Evolutionary conservation across 2,113 vertebrate genomes (phyloP).

Genomic region (Phrynosoma blainvillii): DNA sequence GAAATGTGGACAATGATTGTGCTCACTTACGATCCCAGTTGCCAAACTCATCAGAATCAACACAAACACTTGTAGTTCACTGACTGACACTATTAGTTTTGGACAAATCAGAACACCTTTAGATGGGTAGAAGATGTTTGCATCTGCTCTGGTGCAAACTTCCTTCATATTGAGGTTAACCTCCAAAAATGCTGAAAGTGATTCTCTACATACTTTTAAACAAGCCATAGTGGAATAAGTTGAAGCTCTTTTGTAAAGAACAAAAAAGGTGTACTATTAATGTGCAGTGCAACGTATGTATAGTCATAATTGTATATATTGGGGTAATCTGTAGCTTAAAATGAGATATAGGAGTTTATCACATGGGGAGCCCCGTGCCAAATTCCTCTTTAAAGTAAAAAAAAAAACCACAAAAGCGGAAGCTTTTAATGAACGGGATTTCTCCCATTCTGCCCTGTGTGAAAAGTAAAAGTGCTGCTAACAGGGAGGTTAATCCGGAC

Average conservation of each 20-base stretch:
- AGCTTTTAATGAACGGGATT: no score
- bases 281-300: no score
- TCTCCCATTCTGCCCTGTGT: no score
- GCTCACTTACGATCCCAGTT: not conserved
- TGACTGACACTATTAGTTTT: not conserved
- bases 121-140: not conserved
- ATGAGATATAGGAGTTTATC: no score
- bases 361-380: no score
- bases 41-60: not conserved
- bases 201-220: not conserved
- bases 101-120: not conserved
- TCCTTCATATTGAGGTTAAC: not conserved
- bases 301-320: not conserved
- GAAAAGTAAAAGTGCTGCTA: no score
- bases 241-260: not conserved
- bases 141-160: not conserved
- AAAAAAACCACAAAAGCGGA: no score
- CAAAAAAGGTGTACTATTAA: not conserved
- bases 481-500: no score
- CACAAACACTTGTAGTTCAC: not conserved
- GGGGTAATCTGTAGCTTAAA: not conserved
- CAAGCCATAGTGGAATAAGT: not conserved
- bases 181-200: not conserved
- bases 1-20: not conserved
- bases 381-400: no score